Percentiles rank a stretch among this genome's conserved stretches.
Evolutionary conservation across 1,140 invertebrate species (phyloP).

Genomic region (Drosophila tsacasi): DNA sequence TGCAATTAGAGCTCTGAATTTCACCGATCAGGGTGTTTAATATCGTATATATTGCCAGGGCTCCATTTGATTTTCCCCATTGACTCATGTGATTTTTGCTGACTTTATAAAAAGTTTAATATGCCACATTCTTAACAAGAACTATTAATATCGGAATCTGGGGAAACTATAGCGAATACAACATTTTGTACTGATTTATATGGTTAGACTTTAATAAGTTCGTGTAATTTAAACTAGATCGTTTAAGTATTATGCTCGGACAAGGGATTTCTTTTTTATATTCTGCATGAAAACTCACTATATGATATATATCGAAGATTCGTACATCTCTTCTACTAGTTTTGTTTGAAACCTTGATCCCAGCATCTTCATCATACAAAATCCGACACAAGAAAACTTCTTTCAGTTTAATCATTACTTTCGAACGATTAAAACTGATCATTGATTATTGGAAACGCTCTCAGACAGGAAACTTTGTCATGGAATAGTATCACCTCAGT

Average conservation of each 20-base stretch:
- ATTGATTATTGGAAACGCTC: background rate
- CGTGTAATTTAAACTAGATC: background rate
- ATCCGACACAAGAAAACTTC: background rate
- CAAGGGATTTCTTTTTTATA: no score
- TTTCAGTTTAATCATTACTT: background rate
- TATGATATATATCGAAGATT: background rate
- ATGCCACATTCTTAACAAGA: conserved; percentile 1
- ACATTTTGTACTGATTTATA: no score
- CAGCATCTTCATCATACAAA: no score
- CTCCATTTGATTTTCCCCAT: background rate
- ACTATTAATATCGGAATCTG: background rate
- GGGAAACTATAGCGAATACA: background rate
- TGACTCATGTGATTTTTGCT: conserved; percentile 7
- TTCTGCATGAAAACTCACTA: background rate
- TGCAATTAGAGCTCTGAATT: conserved; percentile 24
- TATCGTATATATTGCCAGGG: background rate
- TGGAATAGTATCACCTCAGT: conserved; percentile 10
- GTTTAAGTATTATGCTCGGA: no score
- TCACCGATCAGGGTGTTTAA: conserved; percentile 26
- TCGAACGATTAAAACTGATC: background rate
- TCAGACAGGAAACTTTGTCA: conserved; percentile 1
- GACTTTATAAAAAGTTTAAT: background rate
- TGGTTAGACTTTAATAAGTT: background rate
- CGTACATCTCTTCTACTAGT: background rate
- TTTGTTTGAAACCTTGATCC: background rate